phyloP scores from a whole-genome alignment of 2,113 vertebrate species.

The Genyomyrus donnyi region DNA sequence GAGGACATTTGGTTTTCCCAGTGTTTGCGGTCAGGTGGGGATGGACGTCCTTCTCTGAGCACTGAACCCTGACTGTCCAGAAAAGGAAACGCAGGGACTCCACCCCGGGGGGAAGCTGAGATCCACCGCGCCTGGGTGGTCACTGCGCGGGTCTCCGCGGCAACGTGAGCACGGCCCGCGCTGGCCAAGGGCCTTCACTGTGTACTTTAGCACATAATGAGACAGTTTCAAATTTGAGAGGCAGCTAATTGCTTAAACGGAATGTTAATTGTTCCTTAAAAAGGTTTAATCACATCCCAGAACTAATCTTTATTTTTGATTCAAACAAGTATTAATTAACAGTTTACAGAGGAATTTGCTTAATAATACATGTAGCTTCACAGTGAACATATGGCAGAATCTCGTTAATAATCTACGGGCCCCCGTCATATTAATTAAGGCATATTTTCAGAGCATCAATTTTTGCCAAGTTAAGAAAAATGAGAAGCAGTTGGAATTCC shows the following conservation, averaged over 20 bases:
- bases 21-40: not conserved
- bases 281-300: conserved; percentile 9
- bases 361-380: conserved; percentile 43
- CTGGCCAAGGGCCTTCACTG: not conserved
- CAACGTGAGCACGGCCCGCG: not conserved
- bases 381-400: conserved; percentile 49
- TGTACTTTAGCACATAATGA: not conserved
- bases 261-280: not conserved
- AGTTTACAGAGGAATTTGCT: conserved; percentile 52
- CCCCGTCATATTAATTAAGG: conserved; percentile 56
- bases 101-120: not conserved
- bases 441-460: conserved; percentile 58
- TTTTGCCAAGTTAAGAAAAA: conserved; percentile 31
- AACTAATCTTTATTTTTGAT: conserved; percentile 18
- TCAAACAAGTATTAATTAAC: conserved; percentile 31
- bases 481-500: conserved; percentile 13
- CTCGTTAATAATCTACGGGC: conserved; percentile 52
- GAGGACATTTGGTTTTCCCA: not conserved
- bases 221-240: conserved; percentile 7
- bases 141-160: not conserved
- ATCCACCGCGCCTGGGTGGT: not conserved
- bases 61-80: not conserved
- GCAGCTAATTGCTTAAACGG: not conserved
- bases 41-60: not conserved
- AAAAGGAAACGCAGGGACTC: not conserved